These are phyloP conservation scores for Drosophila helvetica DNA, from an alignment of 2,888 invertebrate genomes.

Conservation along the genomic window DNA sequence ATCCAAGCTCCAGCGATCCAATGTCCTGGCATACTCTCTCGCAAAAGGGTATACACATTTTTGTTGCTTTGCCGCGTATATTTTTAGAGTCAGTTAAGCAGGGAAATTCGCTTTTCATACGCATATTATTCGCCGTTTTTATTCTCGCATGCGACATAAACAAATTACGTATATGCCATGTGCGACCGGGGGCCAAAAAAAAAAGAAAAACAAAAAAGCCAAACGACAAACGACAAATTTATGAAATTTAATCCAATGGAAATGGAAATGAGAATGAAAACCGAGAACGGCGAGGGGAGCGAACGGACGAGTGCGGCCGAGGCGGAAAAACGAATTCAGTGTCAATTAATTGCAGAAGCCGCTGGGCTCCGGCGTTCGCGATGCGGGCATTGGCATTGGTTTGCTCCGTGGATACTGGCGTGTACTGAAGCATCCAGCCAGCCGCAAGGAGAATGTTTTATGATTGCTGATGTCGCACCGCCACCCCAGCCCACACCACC, in stretches of 20 bases:
- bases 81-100: constrained; percentile 30
- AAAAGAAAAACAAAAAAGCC: neutral
- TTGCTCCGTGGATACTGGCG: neutral
- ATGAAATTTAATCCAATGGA: constrained; percentile 62
- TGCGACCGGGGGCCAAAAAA: neutral
- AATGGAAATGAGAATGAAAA: constrained; percentile 33
- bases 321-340: constrained; percentile 48
- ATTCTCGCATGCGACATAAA: constrained; percentile 24
- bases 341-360: constrained; percentile 68
- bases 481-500: neutral
- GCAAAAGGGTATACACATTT: constrained; percentile 6
- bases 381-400: neutral
- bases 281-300: neutral
- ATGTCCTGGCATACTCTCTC: neutral
- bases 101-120: constrained; percentile 10
- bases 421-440: neutral
- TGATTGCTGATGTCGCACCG: constrained; percentile 44
- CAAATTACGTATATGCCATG: constrained; percentile 35
- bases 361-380: constrained; percentile 10
- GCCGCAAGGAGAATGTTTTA: constrained; percentile 32
- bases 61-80: neutral
- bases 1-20: no score
- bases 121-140: constrained; percentile 16
- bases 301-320: neutral
- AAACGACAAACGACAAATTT: constrained; percentile 12